Evolutionary conservation across 2,113 vertebrate species (phyloP).

Genomic region (Burhinus oedicnemus): DNA sequence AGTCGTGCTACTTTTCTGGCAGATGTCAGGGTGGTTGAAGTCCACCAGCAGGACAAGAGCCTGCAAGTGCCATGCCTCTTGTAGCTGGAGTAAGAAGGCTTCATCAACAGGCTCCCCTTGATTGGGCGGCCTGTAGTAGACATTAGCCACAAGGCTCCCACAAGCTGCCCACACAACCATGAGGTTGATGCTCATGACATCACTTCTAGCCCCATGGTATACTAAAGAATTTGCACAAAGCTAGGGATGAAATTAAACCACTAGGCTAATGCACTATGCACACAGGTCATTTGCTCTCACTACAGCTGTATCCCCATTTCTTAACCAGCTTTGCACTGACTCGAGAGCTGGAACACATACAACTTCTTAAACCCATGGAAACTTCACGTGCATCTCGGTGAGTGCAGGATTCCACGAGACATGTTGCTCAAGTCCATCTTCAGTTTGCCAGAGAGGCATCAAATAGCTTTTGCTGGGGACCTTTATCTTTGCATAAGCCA

Average conservation of each 20-base stretch:
- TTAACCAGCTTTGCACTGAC: background rate
- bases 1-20: background rate
- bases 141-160: background rate
- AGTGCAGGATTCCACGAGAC: background rate
- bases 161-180: background rate
- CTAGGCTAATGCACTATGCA: background rate
- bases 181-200: background rate
- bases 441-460: background rate
- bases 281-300: background rate
- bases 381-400: accelerated
- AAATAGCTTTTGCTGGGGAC: background rate
- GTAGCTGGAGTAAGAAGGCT: background rate
- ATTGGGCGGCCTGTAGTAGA: background rate
- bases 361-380: background rate
- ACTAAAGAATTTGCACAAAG: background rate
- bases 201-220: background rate
- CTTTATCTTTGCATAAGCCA: background rate
- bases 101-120: background rate
- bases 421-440: background rate
- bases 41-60: background rate
- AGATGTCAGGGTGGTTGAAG: background rate
- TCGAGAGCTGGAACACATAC: background rate
- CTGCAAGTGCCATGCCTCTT: background rate
- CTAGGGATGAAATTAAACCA: background rate
- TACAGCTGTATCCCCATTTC: background rate